Evolutionary conservation across 2,888 invertebrate species (phyloP).

Genomic region (Crematogaster levior): DNA sequence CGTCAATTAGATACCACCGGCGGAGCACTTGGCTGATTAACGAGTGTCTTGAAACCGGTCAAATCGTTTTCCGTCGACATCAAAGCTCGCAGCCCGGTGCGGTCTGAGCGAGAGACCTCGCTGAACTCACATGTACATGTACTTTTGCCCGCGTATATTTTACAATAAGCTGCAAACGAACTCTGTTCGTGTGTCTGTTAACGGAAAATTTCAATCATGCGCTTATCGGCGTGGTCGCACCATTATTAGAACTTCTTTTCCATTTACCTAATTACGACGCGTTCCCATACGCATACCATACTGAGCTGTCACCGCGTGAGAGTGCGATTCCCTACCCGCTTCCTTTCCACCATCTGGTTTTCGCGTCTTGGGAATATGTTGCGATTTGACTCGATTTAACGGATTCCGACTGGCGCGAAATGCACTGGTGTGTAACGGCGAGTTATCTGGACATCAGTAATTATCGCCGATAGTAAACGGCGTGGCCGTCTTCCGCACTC

Average conservation of each 20-base stretch:
- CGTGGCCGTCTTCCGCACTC: constrained; percentile 39
- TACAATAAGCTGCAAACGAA: constrained; percentile 49
- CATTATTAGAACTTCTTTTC: constrained; percentile 64
- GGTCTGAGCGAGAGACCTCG: constrained; percentile 62
- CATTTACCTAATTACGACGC: constrained; percentile 64
- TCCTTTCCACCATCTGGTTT: constrained; percentile 18
- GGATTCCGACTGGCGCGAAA: constrained; percentile 2
- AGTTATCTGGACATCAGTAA: constrained; percentile 40
- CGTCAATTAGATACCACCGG: constrained; percentile 76
- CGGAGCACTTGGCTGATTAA: constrained; percentile 70
- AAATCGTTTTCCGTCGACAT: constrained; percentile 72
- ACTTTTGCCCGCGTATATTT: constrained; percentile 54
- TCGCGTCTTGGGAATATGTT: constrained; percentile 43
- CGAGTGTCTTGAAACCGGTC: constrained; percentile 73
- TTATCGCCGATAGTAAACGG: constrained; percentile 31
- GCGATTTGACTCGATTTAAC: constrained; percentile 47
- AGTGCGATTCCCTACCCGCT: constrained; percentile 33
- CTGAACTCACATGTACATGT: constrained; percentile 56
- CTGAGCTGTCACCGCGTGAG: constrained; percentile 45
- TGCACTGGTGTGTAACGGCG: constrained; percentile 37
- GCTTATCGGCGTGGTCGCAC: constrained; percentile 21
- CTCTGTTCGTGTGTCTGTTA: constrained; percentile 59
- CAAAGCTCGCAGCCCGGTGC: constrained; percentile 58
- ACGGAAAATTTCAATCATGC: constrained; percentile 61
- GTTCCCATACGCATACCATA: constrained; percentile 62